phyloP scores from a whole-genome alignment of 2,888 invertebrate species.

The Pristionchus arcanus region DNA sequence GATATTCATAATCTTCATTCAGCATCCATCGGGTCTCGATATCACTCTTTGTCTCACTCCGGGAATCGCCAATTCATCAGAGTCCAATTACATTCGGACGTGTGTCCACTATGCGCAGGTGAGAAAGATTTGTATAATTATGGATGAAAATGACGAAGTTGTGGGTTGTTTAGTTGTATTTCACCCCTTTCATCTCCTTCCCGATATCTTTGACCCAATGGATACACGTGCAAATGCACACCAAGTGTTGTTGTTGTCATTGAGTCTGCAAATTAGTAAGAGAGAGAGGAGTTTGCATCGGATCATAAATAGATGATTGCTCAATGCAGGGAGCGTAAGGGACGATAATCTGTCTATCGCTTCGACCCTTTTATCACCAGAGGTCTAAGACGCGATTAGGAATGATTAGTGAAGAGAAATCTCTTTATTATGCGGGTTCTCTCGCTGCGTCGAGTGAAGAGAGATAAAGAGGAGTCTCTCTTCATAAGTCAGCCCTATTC shows the following conservation, averaged over 20 bases:
- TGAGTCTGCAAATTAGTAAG: not conserved
- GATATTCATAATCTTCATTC: too few relatives aligned
- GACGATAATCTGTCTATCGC: not conserved
- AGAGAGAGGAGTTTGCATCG: not conserved
- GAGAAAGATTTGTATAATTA: conserved; percentile 21
- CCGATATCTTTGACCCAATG: not conserved
- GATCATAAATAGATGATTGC: not conserved
- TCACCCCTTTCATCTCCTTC: not conserved
- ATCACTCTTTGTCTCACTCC: conserved; percentile 87
- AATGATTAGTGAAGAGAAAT: not conserved
- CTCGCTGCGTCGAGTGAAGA: too few relatives aligned
- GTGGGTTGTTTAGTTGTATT: not conserved
- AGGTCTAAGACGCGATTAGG: not conserved
- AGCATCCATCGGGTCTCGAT: conserved; percentile 58
- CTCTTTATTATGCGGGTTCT: too few relatives aligned
- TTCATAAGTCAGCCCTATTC: not conserved
- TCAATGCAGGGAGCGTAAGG: not conserved
- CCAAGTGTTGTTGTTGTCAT: not conserved
- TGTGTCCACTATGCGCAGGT: conserved; percentile 94
- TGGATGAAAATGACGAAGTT: not conserved
- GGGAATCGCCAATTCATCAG: conserved; percentile 95
- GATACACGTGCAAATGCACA: not conserved
- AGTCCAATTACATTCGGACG: conserved; percentile 93
- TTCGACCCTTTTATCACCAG: conserved; percentile 23
- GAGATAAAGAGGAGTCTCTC: not conserved